These are phyloP conservation scores for Psococerastis gibbosa DNA, from an alignment of 2,888 invertebrate genomes.

Conservation along the genomic window DNA sequence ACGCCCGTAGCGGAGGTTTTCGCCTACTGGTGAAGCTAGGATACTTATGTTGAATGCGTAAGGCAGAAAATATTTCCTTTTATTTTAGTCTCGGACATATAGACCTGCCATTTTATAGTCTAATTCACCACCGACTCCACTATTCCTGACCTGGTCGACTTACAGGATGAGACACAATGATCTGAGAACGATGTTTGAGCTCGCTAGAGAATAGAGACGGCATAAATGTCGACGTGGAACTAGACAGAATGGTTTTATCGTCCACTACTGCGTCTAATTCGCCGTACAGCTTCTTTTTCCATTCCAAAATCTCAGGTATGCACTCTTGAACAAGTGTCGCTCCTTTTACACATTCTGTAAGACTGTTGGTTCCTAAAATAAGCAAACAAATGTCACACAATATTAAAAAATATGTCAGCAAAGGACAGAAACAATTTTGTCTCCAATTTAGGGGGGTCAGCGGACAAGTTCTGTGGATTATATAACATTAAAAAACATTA, in stretches of 20 bases:
- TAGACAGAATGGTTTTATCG: conserved; percentile 64
- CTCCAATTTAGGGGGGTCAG: too few species aligned
- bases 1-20: conserved; percentile 3
- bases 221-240: conserved; percentile 83
- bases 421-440: too few species aligned
- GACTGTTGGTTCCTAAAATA: conserved; percentile 43
- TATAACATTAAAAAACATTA: too few species aligned
- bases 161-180: conserved; percentile 79
- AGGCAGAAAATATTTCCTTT: too few species aligned
- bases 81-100: too few species aligned
- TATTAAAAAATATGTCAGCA: too few species aligned
- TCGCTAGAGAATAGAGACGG: conserved; percentile 73
- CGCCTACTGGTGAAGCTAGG: too few species aligned
- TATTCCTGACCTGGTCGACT: conserved; percentile 20
- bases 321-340: conserved; percentile 83
- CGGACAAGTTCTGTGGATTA: too few species aligned
- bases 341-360: conserved; percentile 51
- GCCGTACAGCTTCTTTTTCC: conserved; percentile 63
- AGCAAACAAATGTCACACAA: too few species aligned
- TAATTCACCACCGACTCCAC: too few species aligned
- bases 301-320: conserved; percentile 70
- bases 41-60: too few species aligned
- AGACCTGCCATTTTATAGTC: too few species aligned
- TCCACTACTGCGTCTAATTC: conserved; percentile 59
- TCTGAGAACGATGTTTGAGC: conserved; percentile 49